Conservation (phyloP, 2,797 vertebrate genomes). For the Alca torda region DNA sequence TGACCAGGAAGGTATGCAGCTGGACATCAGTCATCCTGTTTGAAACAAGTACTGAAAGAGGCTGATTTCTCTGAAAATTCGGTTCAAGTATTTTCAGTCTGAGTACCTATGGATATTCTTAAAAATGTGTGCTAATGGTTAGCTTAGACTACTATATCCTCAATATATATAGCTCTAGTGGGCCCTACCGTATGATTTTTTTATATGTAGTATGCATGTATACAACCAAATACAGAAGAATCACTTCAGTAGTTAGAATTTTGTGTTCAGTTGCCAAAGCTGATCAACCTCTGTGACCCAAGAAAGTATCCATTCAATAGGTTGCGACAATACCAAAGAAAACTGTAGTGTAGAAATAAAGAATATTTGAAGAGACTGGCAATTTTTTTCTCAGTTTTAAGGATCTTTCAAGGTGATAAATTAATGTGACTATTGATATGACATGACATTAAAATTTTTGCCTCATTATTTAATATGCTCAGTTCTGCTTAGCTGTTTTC, state of each 20-base stretch:
- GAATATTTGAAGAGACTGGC: neutral
- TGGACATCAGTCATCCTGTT: neutral
- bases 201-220: accelerated
- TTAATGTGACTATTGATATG: neutral
- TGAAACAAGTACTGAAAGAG: neutral
- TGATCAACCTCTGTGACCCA: neutral
- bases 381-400: neutral
- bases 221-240: neutral
- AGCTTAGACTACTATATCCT: neutral
- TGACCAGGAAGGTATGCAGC: neutral
- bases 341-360: neutral
- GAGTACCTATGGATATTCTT: neutral
- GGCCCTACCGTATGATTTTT: neutral
- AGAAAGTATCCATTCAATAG: neutral
- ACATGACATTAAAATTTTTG: neutral
- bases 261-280: neutral
- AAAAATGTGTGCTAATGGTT: neutral
- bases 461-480: neutral
- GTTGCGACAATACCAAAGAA: neutral
- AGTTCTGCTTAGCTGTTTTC: neutral
- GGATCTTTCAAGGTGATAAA: neutral
- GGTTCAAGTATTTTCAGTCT: neutral
- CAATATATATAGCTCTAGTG: neutral
- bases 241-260: neutral
- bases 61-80: neutral